Percentiles rank a stretch among this genome's conserved stretches.
phyloP scores from a whole-genome alignment of 2,113 vertebrate genomes.

The Lanius collurio region DNA sequence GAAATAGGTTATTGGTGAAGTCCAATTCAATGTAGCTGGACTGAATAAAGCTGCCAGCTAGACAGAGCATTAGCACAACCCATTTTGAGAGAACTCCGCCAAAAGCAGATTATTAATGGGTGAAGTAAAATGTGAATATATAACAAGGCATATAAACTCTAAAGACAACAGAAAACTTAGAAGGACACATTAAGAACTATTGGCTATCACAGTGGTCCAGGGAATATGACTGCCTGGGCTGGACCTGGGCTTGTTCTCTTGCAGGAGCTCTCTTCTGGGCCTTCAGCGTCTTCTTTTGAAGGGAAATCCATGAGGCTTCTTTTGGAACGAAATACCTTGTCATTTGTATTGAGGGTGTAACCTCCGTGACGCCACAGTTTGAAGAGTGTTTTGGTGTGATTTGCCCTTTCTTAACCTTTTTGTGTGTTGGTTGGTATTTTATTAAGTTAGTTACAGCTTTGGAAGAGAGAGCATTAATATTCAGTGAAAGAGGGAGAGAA shows the following conservation, averaged over 20 bases:
- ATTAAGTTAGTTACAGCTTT: neutral
- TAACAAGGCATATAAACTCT: neutral
- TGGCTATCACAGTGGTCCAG: neutral
- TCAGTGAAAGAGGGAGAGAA: neutral
- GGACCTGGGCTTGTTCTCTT: neutral
- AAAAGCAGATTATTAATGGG: neutral
- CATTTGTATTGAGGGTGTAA: neutral
- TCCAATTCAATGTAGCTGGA: neutral
- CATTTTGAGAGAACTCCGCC: neutral
- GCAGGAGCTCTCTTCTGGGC: neutral
- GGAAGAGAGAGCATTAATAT: neutral
- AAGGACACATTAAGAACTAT: neutral
- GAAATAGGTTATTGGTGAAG: neutral
- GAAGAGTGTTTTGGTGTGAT: neutral
- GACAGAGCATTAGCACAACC: neutral
- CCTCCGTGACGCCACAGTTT: neutral
- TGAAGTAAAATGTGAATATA: conserved; percentile 13
- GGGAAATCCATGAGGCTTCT: neutral
- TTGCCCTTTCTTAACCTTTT: neutral
- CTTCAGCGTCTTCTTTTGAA: neutral
- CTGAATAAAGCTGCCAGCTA: conserved; percentile 1
- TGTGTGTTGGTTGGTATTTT: neutral
- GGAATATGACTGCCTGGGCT: neutral
- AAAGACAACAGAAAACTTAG: neutral
- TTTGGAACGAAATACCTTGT: neutral